These are phyloP conservation scores for Columba livia DNA, from an alignment of 2,113 vertebrate genomes.

Conservation along the genomic window DNA sequence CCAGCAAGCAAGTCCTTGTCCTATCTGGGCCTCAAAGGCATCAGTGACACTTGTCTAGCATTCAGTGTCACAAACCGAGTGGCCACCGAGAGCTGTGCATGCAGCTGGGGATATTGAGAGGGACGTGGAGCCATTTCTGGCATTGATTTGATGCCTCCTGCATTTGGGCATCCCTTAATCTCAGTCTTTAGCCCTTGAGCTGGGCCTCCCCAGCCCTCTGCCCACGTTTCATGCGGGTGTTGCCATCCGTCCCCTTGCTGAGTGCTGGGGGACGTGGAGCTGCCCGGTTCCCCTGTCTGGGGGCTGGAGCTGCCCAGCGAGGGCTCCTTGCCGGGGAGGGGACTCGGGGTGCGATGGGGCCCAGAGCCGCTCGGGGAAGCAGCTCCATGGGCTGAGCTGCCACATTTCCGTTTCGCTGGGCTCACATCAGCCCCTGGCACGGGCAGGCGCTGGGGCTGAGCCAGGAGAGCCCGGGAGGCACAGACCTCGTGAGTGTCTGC, in stretches of 20 bases:
- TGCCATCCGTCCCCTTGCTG: neutral
- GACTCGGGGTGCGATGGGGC: accelerated
- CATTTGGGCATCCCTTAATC: neutral
- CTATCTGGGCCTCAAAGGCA: neutral
- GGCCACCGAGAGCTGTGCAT: neutral
- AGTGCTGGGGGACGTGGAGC: neutral
- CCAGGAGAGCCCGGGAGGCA: neutral
- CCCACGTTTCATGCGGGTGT: neutral
- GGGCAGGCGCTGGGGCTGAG: neutral
- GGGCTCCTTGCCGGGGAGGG: neutral
- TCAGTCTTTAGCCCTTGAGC: neutral
- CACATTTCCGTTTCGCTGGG: neutral
- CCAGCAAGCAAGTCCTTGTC: neutral
- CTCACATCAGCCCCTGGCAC: neutral
- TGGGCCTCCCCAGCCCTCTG: neutral
- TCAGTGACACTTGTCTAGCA: neutral
- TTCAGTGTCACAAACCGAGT: accelerated
- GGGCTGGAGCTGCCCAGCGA: neutral
- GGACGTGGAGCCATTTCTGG: accelerated
- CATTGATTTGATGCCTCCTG: neutral
- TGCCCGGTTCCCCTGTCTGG: neutral
- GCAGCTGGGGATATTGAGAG: accelerated
- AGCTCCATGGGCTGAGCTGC: neutral
- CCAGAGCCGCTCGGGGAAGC: neutral
- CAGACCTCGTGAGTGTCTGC: neutral